Percentiles rank a stretch among this genome's conserved stretches.
Conservation (phyloP, 2,797 vertebrate species). For the Sebastolobus alascanus region DNA sequence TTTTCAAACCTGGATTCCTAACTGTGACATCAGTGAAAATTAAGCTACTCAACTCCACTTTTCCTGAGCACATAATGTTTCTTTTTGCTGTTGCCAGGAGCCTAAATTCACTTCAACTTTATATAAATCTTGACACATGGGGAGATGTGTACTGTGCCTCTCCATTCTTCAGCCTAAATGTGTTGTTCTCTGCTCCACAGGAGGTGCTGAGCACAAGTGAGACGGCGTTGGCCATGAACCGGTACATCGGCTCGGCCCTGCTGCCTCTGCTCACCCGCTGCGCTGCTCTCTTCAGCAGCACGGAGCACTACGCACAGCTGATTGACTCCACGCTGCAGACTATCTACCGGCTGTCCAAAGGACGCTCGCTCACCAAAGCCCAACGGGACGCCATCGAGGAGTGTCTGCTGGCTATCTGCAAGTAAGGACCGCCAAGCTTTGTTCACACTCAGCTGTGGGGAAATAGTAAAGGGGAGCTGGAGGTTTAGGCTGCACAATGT, state of each 20-base stretch:
- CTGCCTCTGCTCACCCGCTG: conserved; percentile 96
- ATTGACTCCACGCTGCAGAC: conserved; percentile 96
- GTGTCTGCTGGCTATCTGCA: conserved; percentile 96
- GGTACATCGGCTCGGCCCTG: conserved; percentile 95
- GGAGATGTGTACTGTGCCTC: background rate
- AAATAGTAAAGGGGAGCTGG: background rate
- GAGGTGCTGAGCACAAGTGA: conserved; percentile 95
- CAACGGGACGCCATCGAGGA: conserved; percentile 97
- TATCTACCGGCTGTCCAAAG: conserved; percentile 97
- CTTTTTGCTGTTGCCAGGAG: background rate
- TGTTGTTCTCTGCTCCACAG: conserved; percentile 75
- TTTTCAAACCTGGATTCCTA: background rate
- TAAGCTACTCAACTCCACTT: background rate
- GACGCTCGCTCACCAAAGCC: conserved; percentile 97
- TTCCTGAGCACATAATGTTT: background rate
- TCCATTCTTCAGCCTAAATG: background rate
- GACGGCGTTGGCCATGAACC: conserved; percentile 94
- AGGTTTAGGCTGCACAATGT: background rate
- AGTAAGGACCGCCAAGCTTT: conserved; percentile 81
- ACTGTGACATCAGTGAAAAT: background rate
- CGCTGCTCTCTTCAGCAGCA: conserved; percentile 92
- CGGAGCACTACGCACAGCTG: conserved; percentile 92
- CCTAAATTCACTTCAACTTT: background rate
- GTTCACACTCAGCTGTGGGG: background rate
- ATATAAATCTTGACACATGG: background rate